Conservation (phyloP, 2,888 invertebrate species). For the Nemotelus nigrinus region DNA sequence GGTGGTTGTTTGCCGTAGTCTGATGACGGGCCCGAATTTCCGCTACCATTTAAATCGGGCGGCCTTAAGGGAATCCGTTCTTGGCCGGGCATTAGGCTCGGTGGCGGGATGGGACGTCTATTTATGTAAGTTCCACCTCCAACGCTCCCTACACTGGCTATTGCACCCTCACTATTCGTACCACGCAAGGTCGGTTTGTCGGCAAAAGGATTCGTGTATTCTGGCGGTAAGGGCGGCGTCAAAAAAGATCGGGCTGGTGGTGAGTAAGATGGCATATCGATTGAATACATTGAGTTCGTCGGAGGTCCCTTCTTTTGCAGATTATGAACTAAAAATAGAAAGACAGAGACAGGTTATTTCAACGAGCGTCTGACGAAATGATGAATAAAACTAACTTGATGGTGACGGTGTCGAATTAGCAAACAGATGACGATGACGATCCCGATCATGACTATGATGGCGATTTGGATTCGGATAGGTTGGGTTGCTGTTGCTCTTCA, state of each 20-base stretch:
- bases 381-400: constrained; percentile 56
- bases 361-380: background rate
- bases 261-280: constrained; percentile 83
- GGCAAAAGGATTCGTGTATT: constrained; percentile 87
- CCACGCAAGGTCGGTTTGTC: constrained; percentile 87
- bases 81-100: constrained; percentile 82
- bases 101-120: constrained; percentile 83
- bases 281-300: constrained; percentile 70
- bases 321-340: constrained; percentile 65
- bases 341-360: no score
- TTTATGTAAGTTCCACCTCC: constrained; percentile 68
- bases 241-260: constrained; percentile 82
- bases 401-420: constrained; percentile 63
- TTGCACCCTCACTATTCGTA: constrained; percentile 69
- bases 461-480: constrained; percentile 78
- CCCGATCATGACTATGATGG: constrained; percentile 64
- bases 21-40: constrained; percentile 27
- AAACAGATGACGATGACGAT: constrained; percentile 59
- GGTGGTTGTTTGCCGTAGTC: constrained; percentile 32
- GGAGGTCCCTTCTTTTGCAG: constrained; percentile 70
- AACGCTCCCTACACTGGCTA: constrained; percentile 51
- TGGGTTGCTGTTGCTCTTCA: constrained; percentile 80
- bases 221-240: constrained; percentile 85
- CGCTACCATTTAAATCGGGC: constrained; percentile 57
- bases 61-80: constrained; percentile 86